Base-by-base conservation (phyloP, 2,113 vertebrate genomes). In the Vireo altiloquus region DNA sequence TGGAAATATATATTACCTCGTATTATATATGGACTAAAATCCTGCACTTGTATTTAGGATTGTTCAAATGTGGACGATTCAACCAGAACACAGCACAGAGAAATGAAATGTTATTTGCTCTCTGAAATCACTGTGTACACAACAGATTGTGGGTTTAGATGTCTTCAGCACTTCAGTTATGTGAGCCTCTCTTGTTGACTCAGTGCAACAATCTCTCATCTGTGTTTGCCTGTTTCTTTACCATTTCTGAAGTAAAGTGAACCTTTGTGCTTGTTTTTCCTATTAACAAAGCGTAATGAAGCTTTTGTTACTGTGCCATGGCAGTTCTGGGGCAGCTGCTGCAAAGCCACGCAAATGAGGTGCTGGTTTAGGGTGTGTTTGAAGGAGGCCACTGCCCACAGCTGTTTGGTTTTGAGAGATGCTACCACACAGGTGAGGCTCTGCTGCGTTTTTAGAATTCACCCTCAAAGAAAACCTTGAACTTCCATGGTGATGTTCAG, bases 1-100 rank as follows among this genome's bases (percentile, higher is more conserved):
- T 97, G 59, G 87, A 97, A 98, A 94, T 94, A 66, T 68, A 46
- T 94, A 76, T 98, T 93, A 80, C 87, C 76, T 71, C 69, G 82
- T 94, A 82, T 95, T 92, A 74, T 93, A 71, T 80, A 81, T 79
- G 80, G 81, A 83, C 85, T 63, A 42, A 87, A 90, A 91, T 87
- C 87, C 59, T 94, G 40, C 85, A 75, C 49, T 87, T 89, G 27
- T 65, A 5, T 37, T 75, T 89, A 63, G 59, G n/a, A 72, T 75
- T 90, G 31, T 74, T 93, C 1, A 0, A 47, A 52, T 71, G 79
- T 71, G 74, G 53, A 42, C 2, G 1, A 77, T 74, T 90, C 82
- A 61, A 33, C 50, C 61, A n/a, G 56, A 86, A 78, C 42, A 61
- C 40, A 72, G 69, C 77, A 39, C 18, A 79, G 88, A 84, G 86